phyloP scores from a whole-genome alignment of 2,888 invertebrate species.

The Plagodis dolabraria region DNA sequence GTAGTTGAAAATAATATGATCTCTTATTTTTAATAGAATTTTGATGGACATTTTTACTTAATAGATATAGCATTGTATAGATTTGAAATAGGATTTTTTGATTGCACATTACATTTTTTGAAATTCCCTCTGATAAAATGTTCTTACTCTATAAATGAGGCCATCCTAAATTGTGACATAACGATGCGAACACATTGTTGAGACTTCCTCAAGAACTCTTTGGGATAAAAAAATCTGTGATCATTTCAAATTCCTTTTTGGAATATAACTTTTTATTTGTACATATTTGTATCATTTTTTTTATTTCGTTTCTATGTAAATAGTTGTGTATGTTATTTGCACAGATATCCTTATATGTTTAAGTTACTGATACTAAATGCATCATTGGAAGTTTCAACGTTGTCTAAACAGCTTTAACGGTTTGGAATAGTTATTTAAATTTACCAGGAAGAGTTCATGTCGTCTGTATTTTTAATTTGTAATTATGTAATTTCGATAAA shows the following conservation, averaged over 20 bases:
- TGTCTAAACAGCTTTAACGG: constrained; percentile 47
- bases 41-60: constrained; percentile 84
- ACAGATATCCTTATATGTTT: constrained; percentile 10
- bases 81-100: constrained; percentile 61
- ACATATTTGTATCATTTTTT: constrained; percentile 70
- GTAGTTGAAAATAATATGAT: constrained; percentile 78
- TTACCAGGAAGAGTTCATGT: constrained; percentile 69
- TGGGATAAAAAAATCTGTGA: constrained; percentile 39
- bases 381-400: constrained; percentile 58
- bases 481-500: constrained; percentile 76
- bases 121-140: constrained; percentile 49
- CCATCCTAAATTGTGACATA: constrained; percentile 61
- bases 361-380: constrained; percentile 26
- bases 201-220: constrained; percentile 50
- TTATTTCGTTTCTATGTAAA: constrained; percentile 48
- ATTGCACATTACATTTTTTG: constrained; percentile 68
- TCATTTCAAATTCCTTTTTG: constrained; percentile 44
- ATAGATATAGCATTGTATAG: constrained; percentile 76
- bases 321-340: constrained; percentile 39
- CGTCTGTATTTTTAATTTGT: constrained; percentile 75
- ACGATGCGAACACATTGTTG: constrained; percentile 50
- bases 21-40: constrained; percentile 83
- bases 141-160: constrained; percentile 57
- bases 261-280: constrained; percentile 59
- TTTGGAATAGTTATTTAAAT: constrained; percentile 65